A percentile compares a stretch with the other conserved stretches of the same genome.
These are phyloP conservation scores for Cebus imitator DNA, from an alignment of 2,113 vertebrate species.

Conservation along the genomic window DNA sequence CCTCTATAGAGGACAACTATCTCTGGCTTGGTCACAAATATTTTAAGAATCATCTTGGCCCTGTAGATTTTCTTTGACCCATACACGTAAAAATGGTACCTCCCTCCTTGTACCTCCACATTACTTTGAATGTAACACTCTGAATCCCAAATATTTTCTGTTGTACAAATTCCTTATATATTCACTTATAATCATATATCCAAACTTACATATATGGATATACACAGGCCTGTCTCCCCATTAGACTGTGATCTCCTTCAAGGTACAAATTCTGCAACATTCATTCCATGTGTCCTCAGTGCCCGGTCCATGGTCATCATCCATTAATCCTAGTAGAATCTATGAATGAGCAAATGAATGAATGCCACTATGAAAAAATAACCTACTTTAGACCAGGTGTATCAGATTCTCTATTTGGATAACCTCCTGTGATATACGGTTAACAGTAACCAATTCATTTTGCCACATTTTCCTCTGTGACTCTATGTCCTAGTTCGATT, in stretches of 20 bases:
- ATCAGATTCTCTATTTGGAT: background rate
- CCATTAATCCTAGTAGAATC: background rate
- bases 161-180: background rate
- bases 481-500: background rate
- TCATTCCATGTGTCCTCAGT: background rate
- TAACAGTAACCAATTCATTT: background rate
- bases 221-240: background rate
- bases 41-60: constrained; percentile 37
- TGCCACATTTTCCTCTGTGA: background rate
- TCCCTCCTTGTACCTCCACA: background rate
- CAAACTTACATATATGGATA: background rate
- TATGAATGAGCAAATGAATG: background rate
- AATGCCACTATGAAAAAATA: background rate
- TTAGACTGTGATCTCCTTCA: background rate
- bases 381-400: background rate
- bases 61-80: background rate
- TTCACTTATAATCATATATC: background rate
- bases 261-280: background rate
- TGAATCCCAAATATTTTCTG: background rate
- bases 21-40: background rate
- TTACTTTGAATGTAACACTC: background rate
- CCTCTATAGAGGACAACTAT: background rate
- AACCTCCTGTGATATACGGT: background rate
- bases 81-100: background rate
- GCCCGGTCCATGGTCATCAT: background rate